Conservation (phyloP, 2,113 vertebrate species). For the Penelope pileata region DNA sequence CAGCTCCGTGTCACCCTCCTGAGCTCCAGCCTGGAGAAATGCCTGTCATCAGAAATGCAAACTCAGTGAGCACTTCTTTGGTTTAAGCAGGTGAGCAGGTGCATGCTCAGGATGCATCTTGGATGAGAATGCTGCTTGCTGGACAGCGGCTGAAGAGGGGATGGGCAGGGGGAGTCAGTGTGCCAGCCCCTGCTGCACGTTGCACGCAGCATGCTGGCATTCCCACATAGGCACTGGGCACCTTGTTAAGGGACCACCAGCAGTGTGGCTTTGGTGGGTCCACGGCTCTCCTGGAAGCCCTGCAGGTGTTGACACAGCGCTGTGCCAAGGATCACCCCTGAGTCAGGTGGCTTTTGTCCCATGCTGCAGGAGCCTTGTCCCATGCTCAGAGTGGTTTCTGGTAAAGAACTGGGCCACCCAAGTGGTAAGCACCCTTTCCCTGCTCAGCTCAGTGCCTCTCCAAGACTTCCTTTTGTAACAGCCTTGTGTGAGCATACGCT, state of each 20-base stretch:
- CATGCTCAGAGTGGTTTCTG: background rate
- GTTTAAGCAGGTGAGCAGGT: background rate
- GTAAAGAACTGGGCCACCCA: background rate
- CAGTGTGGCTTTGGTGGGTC: background rate
- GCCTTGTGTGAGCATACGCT: fast-evolving
- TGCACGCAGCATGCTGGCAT: background rate
- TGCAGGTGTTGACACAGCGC: fast-evolving
- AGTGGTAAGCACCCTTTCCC: background rate
- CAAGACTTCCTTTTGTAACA: background rate
- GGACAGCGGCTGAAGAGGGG: background rate
- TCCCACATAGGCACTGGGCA: fast-evolving
- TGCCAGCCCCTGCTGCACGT: background rate
- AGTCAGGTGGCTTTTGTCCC: background rate
- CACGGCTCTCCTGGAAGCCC: background rate
- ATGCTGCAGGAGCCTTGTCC: too few relatives aligned
- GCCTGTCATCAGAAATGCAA: fast-evolving
- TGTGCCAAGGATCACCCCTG: fast-evolving
- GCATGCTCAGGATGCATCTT: background rate
- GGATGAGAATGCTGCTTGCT: background rate
- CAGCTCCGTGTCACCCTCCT: background rate
- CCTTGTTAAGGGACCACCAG: background rate
- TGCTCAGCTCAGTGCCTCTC: background rate
- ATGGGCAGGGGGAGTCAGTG: background rate
- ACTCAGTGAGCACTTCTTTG: background rate
- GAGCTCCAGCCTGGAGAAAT: background rate